A percentile compares a stretch with the other conserved stretches of the same genome.
Conservation (phyloP, 2,797 vertebrate genomes). For the Leptoclinus maculatus region DNA sequence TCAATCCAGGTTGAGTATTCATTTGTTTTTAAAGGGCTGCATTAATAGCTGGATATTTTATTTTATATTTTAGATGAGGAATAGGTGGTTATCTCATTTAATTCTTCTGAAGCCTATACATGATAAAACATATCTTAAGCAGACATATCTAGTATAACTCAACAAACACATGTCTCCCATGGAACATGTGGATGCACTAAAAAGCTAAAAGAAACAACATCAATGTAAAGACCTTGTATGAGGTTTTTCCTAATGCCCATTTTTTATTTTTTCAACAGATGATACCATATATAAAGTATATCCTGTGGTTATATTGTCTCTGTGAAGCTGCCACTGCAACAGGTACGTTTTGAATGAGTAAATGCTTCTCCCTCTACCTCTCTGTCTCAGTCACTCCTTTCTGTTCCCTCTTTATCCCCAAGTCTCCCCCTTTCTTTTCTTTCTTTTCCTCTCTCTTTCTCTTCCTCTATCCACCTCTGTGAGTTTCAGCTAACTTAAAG, state of each 20-base stretch:
- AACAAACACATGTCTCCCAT: neutral
- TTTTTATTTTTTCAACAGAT: constrained; percentile 83
- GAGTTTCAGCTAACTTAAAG: neutral
- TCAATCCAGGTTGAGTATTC: neutral
- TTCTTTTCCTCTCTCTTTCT: neutral
- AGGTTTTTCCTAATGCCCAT: constrained; percentile 24
- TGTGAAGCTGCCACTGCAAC: constrained; percentile 82
- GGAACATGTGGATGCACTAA: constrained; percentile 1
- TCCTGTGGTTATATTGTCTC: constrained; percentile 91
- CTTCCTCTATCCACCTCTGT: neutral
- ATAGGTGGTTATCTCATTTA: neutral
- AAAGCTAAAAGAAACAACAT: neutral
- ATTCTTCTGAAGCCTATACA: neutral
- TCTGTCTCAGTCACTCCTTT: constrained; percentile 4
- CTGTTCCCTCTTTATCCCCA: neutral
- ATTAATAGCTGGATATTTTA: neutral
- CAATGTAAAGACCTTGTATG: neutral
- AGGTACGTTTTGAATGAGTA: constrained; percentile 70
- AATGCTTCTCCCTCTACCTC: neutral
- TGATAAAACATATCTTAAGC: neutral
- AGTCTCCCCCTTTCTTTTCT: neutral
- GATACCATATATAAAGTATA: constrained; percentile 90
- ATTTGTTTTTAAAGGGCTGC: neutral
- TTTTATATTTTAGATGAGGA: neutral
- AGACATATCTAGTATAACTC: neutral